Base-by-base conservation (phyloP, 2,113 vertebrate species). In the Periophthalmus modestus region DNA sequence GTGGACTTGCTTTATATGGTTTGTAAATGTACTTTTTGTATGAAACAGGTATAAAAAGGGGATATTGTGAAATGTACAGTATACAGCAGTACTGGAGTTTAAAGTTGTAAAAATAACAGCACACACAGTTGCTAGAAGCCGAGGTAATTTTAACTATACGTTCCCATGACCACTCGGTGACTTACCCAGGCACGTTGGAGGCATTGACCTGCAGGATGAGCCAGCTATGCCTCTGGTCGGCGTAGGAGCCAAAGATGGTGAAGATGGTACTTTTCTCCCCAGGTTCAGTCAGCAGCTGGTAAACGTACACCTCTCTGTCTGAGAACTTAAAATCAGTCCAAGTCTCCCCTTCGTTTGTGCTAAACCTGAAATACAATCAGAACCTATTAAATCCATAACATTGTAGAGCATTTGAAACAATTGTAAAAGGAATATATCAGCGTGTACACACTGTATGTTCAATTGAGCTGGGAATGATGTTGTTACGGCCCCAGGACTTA, bases 251-350 rank as follows among this genome's bases (percentile, higher is more conserved):
- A 0, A 99, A 99, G 89, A 99, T 95, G 83, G 98, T 99, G 89
- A 99, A 99, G 48, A 99, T 89, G 4, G 97, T 97, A 92, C 97
- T 98, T 80, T 98, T 98, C 91, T 99, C 98, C 0, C 98, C 97
- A 0, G 98, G 98, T 79, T 99, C 98, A 0, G 98, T 99, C 59
- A 99, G 94, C 36, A 99, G 93, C 34, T 98, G 97, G 0, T 99
- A 99, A 15, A 99, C 94, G 0, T 96, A 96, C 80, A 99, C 94
- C 0, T 95, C 94, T 76, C 91, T 92, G 55, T 95, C 88, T 0
- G 96, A 97, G 91, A 99, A 99, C 36, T 88, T 78, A 75, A 97
- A 98, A 0, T 93, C 92, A 1, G 94, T 96, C 98, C 98, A 99
- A 0, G 96, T 98, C 87, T 99, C 97, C 0, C 98, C 98, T 87